Percentiles rank a stretch among this genome's conserved stretches.
Conservation (phyloP, 2,113 vertebrate genomes). For the Stigmatopora nigra region DNA sequence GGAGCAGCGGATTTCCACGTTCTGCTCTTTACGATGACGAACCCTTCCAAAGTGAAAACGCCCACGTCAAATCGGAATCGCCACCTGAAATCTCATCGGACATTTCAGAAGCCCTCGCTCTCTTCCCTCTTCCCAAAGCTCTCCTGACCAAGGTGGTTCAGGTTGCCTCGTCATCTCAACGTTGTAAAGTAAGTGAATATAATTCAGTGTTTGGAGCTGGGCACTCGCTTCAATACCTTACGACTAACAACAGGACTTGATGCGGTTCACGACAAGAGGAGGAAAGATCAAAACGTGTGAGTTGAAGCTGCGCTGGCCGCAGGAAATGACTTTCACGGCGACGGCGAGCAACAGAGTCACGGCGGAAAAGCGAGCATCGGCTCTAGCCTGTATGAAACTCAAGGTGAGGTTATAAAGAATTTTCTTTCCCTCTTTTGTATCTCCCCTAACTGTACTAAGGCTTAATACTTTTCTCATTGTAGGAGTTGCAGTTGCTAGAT, state of each 20-base stretch:
- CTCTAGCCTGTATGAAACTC: conserved; percentile 85
- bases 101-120: conserved; percentile 71
- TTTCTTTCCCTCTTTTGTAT: not conserved
- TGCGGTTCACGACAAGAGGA: conserved; percentile 75
- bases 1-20: conserved; percentile 22
- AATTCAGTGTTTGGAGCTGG: not conserved
- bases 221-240: not conserved
- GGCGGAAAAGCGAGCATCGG: conserved; percentile 82
- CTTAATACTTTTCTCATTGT: not conserved
- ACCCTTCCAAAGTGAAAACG: conserved; percentile 48
- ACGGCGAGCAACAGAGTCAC: conserved; percentile 72
- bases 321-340: conserved; percentile 81
- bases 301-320: conserved; percentile 83
- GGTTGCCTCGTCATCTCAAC: conserved; percentile 78
- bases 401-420: conserved; percentile 68
- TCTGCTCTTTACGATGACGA: conserved; percentile 57
- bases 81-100: conserved; percentile 50
- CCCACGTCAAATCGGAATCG: conserved; percentile 25
- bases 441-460: not conserved
- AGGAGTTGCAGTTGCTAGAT: conserved; percentile 87
- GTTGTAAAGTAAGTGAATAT: conserved; percentile 68
- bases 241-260: conserved; percentile 67
- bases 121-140: conserved; percentile 84
- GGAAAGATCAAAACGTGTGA: conserved; percentile 80
- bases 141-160: conserved; percentile 82